Percentiles rank a stretch among this genome's conserved stretches.
These are phyloP conservation scores for Drosophila quadrilineata DNA, from an alignment of 1,140 invertebrate genomes.

Conservation along the genomic window DNA sequence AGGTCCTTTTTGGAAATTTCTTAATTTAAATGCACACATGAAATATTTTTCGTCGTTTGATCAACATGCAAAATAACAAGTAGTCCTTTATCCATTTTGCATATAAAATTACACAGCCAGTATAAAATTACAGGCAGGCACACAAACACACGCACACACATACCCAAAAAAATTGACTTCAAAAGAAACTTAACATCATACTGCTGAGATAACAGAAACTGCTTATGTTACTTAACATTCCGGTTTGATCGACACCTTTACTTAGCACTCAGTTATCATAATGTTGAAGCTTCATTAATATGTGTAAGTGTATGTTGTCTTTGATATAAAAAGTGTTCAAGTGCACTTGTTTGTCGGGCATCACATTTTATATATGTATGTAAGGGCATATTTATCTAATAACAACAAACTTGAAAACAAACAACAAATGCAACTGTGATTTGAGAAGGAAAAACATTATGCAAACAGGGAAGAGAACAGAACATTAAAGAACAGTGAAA, in stretches of 20 bases:
- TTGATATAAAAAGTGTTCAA: conserved; percentile 10
- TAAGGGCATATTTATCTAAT: conserved; percentile 34
- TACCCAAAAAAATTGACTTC: conserved; percentile 2
- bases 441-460: conserved; percentile 34
- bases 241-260: too few relatives aligned
- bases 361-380: conserved; percentile 10
- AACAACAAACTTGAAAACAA: conserved; percentile 36
- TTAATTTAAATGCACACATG: conserved; percentile 55
- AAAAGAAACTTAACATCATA: conserved; percentile 2
- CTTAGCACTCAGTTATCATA: too few relatives aligned
- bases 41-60: conserved; percentile 39
- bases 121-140: conserved; percentile 75
- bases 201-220: too few relatives aligned
- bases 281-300: too few relatives aligned
- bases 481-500: conserved; percentile 31
- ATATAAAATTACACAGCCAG: conserved; percentile 63
- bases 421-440: conserved; percentile 44
- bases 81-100: conserved; percentile 51
- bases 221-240: too few relatives aligned
- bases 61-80: conserved; percentile 26
- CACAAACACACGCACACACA: too few relatives aligned
- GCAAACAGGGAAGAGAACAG: conserved; percentile 58
- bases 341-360: conserved; percentile 64
- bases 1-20: conserved; percentile 62
- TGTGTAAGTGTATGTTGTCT: neutral